Evolutionary conservation across 2,888 invertebrate genomes (phyloP), one percentile per base, ranked within the genome.

Genomic region (Metalampra italica): DNA sequence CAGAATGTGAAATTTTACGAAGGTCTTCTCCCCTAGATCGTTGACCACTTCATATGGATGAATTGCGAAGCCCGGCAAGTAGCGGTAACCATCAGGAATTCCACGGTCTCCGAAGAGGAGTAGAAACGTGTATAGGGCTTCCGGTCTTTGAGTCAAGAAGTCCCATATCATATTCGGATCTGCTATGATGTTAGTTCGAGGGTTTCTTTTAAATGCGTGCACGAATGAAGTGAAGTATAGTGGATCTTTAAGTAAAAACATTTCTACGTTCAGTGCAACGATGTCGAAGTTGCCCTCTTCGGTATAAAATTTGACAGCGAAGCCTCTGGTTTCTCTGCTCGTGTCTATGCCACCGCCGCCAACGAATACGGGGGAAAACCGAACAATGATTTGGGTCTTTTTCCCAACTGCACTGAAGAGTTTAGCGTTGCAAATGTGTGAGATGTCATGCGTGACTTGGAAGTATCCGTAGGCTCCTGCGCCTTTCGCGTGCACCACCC

Each of bases 401-500:
- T 92, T 92, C 3, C 93, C 93, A 43, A 93, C 76, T 29, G 75
- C 66, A 37, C 90, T 85, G 66, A 93, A 93, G 0, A 93, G 66
- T 50, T 89, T 88, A 0, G 93, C 92, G 60, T 91, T 92, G 14
- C 40, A 40, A 9, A 38, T 32, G n/a, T 43, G 3, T 14, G 44
- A 30, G n/a, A 49, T 36, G 9, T 49, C 41, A 36, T 45, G 41
- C 4, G 49, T 49, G 36, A 45, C 49, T 41, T 49, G 36, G 34
- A 52, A 43, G 43, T 46, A 44, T 13, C 49, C 52, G 37, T 41
- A 43, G 3, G 94, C 94, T 39, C 94, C 96, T 42, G 94, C 95
- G 56, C 97, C 97, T 81, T 97, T 97, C 1, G 97, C 96, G 75
- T 96, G 96, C 1, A 96, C 96, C 0, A 96, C 96, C 55, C 97